Evolutionary conservation across 2,888 invertebrate species (phyloP), one percentile per base, ranked within the genome.

Genomic region (Creontiades dilutus): DNA sequence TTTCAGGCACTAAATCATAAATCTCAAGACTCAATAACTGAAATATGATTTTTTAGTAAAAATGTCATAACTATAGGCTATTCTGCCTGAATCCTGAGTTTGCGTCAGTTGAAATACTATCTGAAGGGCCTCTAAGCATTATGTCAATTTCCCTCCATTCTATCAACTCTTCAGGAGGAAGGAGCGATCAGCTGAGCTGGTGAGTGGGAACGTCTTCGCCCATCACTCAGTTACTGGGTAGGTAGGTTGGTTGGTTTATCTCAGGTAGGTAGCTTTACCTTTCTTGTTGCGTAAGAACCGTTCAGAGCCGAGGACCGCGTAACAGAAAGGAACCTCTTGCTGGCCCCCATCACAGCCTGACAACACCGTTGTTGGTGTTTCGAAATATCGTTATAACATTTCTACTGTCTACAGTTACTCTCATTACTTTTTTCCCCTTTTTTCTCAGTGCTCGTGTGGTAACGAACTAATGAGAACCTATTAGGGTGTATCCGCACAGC

Each of bases 331-430:
- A 68, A 68, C 68, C 68, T n/a, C n/a, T n/a, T n/a, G n/a, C n/a
- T n/a, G n/a, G n/a, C n/a, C 68, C n/a, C 61, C 19, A 61, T 61
- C 61, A 61, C n/a, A 52, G 16, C 2, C 57, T 57, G 57, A 16
- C 57, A 68, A 68, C 68, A 23, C 68, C 23, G 68, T 19, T 4
- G 68, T 57, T n/a, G 57, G 57, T 52, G 61, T 68, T 68, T 68
- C 68, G 68, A 68, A 68, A 68, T 68, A 27, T 68, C 19, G 68
- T 68, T 68, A 68, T 68, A 68, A 68, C 68, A 68, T 68, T 68
- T 52, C 37, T 37, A 37, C 37, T 37, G 37, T 68, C 68, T 11
- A 68, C 68, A 23, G 68, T 68, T 68, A 27, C 68, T 23, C 68
- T 68, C 68, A 12, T 27, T 68, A 7, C 23, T 68, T n/a, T 68